Conservation (phyloP, 2,797 vertebrate species). For the Melanotaenia trifasciata region DNA sequence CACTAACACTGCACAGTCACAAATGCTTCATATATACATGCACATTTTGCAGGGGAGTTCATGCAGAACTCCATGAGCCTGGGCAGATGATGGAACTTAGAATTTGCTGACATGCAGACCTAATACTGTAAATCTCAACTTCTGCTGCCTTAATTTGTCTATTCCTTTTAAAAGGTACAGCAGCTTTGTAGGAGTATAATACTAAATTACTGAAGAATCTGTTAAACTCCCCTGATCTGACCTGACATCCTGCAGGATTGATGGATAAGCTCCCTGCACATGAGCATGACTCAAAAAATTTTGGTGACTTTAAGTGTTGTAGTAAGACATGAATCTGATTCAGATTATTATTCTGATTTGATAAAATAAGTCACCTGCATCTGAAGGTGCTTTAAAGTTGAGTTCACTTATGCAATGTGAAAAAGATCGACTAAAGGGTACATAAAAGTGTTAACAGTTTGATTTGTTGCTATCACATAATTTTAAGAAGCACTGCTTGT, state of each 20-base stretch:
- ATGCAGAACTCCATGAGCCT: not conserved
- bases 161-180: not conserved
- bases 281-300: conserved; percentile 12
- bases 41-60: not conserved
- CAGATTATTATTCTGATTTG: not conserved
- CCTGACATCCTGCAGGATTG: conserved; percentile 19
- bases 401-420: not conserved
- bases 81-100: not conserved
- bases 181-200: not conserved
- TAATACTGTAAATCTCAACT: not conserved
- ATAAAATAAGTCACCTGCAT: not conserved
- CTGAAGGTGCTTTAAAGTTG: not conserved
- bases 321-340: conserved; percentile 1
- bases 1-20: not conserved
- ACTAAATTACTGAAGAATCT: conserved; percentile 5
- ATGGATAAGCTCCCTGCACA: conserved; percentile 26
- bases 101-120: not conserved
- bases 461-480: not conserved
- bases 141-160: conserved; percentile 5
- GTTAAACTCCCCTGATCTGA: conserved; percentile 17
- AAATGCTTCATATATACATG: not conserved
- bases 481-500: not conserved
- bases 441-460: not conserved
- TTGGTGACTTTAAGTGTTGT: conserved; percentile 4
- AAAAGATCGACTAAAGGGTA: not conserved